Evolutionary conservation across 2,113 vertebrate species (phyloP), one percentile per base, ranked within the genome.

Genomic region (Amphiprion ocellaris): DNA sequence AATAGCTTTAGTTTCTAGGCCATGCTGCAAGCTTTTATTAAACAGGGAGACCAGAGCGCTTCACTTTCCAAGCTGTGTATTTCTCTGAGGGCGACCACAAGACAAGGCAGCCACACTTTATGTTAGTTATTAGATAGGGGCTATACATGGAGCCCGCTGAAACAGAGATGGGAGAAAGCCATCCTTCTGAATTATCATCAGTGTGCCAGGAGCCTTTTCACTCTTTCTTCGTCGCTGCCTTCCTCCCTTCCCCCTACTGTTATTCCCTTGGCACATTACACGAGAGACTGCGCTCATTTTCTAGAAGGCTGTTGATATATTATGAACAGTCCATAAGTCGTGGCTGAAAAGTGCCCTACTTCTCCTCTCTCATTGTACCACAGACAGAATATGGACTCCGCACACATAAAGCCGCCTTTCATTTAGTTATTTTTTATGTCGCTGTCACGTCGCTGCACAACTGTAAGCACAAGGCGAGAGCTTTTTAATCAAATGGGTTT

Each of bases 401-500:
- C 46, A 16, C 50, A 59, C 63, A 30, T 68, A 56, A 44, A 52
- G 55, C 39, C 15, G 49, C 49, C n/a, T 21, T 59, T 49, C 5
- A 11, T 28, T 19, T 68, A 1, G 17, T 1, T 24, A n/a, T 49
- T 49, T 69, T 69, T 62, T 46, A 4, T 30, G 65, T 49, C 10
- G 2, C 26, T 53, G 5, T 67, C 49, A 58, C 58, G 23, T 65
- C 23, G 0, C 39, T 17, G 9, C 17, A 52, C 64, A 70, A 83
- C 79, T 77, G 86, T 79, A 60, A 79, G 61, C 68, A 86, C 69
- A 77, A 56, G 0, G 55, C 64, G 12, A 12, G 4, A 46, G 71
- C 77, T 83, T 87, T 87, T 90, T 86, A 89, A 85, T 92, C 83
- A 89, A 77, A 66, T 30, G 60, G 74, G 59, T 81, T 92, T 90